Percentiles rank a stretch among this genome's conserved stretches.
Conservation (phyloP, 64 coral and sea anemone genomes). For the Pachyseris speciosa region DNA sequence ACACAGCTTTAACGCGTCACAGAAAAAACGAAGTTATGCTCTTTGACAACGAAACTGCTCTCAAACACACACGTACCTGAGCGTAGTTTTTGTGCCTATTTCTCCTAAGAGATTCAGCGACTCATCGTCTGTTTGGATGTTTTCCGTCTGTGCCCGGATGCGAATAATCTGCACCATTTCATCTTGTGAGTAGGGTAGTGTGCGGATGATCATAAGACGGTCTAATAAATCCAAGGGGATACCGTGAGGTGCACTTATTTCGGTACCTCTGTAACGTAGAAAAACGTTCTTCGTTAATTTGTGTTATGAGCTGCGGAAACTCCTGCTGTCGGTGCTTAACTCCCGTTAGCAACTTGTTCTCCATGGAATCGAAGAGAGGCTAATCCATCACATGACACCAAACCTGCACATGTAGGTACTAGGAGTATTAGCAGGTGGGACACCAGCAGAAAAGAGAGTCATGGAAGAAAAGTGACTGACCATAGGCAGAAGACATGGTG, state of each 20-base stretch:
- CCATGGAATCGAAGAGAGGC: too few species aligned
- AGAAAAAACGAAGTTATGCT: too few species aligned
- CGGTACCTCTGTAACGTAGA: constrained; percentile 74
- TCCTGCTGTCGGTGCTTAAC: not conserved
- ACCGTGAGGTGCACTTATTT: constrained; percentile 88
- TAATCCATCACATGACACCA: too few species aligned
- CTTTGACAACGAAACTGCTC: not conserved
- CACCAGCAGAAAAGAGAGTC: too few species aligned
- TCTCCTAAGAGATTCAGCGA: constrained; percentile 84
- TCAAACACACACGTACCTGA: constrained; percentile 60
- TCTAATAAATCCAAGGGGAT: constrained; percentile 92
- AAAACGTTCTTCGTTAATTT: not conserved
- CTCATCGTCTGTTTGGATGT: constrained; percentile 82
- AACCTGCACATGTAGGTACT: too few species aligned
- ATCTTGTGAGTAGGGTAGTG: constrained; percentile 88
- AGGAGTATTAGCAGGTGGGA: too few species aligned
- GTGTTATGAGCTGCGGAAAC: not conserved
- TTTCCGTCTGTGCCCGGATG: constrained; percentile 86
- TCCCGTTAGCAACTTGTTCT: too few species aligned
- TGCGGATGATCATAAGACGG: constrained; percentile 90
- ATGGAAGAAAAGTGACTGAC: too few species aligned
- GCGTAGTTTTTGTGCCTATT: constrained; percentile 85
- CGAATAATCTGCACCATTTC: constrained; percentile 91
- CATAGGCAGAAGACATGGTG: too few species aligned
- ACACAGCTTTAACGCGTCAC: too few species aligned